A percentile compares a stretch with the other conserved stretches of the same genome.
These are phyloP conservation scores for Mesorhabditis belari DNA, from an alignment of 2,888 invertebrate species.

Conservation along the genomic window DNA sequence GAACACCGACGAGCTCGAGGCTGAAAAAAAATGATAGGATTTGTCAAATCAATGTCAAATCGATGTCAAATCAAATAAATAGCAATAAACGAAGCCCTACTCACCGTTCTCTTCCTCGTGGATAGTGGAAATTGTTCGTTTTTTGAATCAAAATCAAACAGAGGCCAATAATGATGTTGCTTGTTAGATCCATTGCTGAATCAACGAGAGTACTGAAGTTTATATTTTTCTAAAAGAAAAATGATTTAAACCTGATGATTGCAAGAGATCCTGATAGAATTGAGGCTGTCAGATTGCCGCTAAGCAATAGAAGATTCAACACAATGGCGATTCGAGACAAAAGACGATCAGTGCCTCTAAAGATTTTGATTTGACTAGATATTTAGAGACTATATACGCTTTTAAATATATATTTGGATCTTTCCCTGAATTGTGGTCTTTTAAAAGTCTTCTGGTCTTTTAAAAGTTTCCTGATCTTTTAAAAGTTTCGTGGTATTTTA, in stretches of 20 bases:
- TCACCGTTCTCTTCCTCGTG: conserved; percentile 38
- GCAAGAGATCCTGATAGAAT: conserved; percentile 57
- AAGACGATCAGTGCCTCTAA: conserved; percentile 22
- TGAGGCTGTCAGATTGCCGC: conserved; percentile 53
- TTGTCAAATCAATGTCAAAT: not conserved
- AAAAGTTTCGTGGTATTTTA: no score
- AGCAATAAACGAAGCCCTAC: not conserved
- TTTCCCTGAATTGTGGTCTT: no score
- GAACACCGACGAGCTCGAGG: conserved; percentile 57
- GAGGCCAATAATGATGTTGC: conserved; percentile 53
- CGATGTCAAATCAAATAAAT: not conserved
- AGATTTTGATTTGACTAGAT: no score
- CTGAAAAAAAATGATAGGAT: conserved; percentile 17
- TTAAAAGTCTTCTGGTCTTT: no score
- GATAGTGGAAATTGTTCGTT: conserved; percentile 46
- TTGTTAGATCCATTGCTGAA: conserved; percentile 56
- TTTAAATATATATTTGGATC: no score
- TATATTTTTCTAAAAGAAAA: not conserved
- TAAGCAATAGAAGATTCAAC: conserved; percentile 42
- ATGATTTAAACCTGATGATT: conserved; percentile 54
- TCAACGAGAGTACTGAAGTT: conserved; percentile 56
- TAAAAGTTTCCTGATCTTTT: no score
- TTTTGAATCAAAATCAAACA: conserved; percentile 38
- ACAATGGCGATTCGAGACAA: conserved; percentile 35
- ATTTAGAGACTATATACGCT: no score